phyloP scores from a whole-genome alignment of 2,113 vertebrate species.

The Stercorarius parasiticus region DNA sequence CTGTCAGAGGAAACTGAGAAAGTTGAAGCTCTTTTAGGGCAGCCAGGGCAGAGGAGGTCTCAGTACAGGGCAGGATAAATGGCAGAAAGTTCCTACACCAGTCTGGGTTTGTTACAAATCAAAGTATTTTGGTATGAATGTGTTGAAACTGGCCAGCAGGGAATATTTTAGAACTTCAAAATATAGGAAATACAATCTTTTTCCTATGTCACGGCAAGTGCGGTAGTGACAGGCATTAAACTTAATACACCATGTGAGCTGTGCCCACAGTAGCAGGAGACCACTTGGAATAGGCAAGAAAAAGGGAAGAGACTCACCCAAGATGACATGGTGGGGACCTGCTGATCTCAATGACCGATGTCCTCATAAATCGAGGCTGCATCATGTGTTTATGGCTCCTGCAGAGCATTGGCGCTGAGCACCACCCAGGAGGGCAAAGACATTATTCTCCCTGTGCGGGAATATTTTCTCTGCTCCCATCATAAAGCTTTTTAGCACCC shows the following conservation, averaged over 20 bases:
- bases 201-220: rapidly evolving
- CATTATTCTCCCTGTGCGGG: neutral
- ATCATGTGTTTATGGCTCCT: rapidly evolving
- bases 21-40: neutral
- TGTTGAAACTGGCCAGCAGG: neutral
- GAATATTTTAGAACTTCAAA: neutral
- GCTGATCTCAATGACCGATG: neutral
- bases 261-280: rapidly evolving
- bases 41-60: neutral
- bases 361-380: rapidly evolving
- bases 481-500: constrained; percentile 25
- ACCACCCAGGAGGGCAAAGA: neutral
- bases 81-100: neutral
- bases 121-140: neutral
- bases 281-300: neutral
- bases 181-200: neutral
- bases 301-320: neutral
- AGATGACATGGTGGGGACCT: neutral
- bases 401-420: rapidly evolving
- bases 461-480: neutral
- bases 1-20: neutral
- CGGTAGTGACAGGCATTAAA: rapidly evolving
- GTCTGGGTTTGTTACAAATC: neutral
- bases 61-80: neutral
- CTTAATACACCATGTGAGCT: rapidly evolving